These are phyloP conservation scores for Halotydeus destructor DNA, from an alignment of 1,140 invertebrate genomes.

Conservation along the genomic window DNA sequence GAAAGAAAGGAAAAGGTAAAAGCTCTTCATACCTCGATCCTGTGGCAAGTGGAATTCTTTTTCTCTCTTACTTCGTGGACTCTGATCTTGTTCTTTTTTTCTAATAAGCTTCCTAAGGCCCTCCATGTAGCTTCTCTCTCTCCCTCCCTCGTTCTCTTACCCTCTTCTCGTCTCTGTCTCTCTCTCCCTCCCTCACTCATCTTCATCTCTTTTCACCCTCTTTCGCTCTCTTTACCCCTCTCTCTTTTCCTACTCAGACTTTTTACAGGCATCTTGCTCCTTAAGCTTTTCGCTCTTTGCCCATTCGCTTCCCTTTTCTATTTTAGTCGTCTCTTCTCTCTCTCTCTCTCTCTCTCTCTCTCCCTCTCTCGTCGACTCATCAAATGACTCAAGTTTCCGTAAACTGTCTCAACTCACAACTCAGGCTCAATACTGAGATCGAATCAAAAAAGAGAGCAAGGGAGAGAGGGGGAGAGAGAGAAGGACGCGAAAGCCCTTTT, in stretches of 20 bases:
- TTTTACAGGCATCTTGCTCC: too few species aligned
- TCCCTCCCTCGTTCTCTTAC: not conserved
- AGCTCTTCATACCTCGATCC: too few species aligned
- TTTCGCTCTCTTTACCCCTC: slow-evolving; percentile 1
- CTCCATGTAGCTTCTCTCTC: slow-evolving; percentile 2
- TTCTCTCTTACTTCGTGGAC: too few species aligned
- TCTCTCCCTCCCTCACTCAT: not conserved
- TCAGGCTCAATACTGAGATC: not conserved
- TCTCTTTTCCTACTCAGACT: too few species aligned
- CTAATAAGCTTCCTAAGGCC: too few species aligned
- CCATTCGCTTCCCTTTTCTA: too few species aligned
- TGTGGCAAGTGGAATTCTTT: too few species aligned
- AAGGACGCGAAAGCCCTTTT: too few species aligned
- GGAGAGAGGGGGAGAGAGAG: too few species aligned
- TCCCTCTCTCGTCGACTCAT: slow-evolving; percentile 1
- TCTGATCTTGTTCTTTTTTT: too few species aligned
- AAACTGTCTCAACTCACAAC: not conserved
- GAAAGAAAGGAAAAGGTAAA: too few species aligned
- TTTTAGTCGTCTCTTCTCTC: not conserved
- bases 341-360: slow-evolving; percentile 5
- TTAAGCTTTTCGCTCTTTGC: too few species aligned
- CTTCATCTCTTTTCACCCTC: not conserved
- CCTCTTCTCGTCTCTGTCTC: not conserved
- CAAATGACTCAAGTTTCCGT: not conserved
- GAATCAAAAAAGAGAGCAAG: not conserved